These are phyloP conservation scores for Phyllostomus hastatus DNA, from an alignment of 2,113 vertebrate genomes.

Conservation along the genomic window DNA sequence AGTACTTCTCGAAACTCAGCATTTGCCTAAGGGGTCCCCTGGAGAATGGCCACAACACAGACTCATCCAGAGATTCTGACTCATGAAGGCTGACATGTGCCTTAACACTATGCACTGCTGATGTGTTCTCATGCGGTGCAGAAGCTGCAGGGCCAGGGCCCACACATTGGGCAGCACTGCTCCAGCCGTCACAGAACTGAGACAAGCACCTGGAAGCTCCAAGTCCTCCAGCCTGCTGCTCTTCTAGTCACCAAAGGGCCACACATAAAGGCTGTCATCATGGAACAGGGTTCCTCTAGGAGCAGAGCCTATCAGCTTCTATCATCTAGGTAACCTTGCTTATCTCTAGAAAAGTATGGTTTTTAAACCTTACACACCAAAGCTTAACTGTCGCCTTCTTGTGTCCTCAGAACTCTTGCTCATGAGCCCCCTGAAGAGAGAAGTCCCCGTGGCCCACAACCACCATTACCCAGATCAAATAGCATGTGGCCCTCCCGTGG, in stretches of 20 bases:
- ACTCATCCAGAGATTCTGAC: not conserved
- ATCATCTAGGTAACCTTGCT: not conserved
- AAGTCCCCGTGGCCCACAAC: not conserved
- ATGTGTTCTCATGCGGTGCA: not conserved
- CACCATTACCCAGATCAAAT: not conserved
- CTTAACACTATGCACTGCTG: not conserved
- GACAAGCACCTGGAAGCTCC: not conserved
- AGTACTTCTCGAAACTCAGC: not conserved
- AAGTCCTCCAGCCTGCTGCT: not conserved
- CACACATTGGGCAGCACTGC: not conserved
- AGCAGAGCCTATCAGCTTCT: not conserved
- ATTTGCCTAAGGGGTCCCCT: not conserved
- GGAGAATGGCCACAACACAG: not conserved
- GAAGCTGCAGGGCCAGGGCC: not conserved
- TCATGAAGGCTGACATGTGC: not conserved
- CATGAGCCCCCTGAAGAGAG: not conserved
- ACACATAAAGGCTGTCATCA: not conserved
- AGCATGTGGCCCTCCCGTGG: not conserved
- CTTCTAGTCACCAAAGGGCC: not conserved
- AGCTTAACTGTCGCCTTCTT: not conserved
- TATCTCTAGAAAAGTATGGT: not conserved
- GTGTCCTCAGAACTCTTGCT: not conserved
- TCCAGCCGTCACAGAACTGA: not conserved
- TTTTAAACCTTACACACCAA: not conserved
- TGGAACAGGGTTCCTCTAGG: not conserved